Evolutionary conservation across 1,140 invertebrate genomes (phyloP).

Genomic region (Bombus sylvicola): DNA sequence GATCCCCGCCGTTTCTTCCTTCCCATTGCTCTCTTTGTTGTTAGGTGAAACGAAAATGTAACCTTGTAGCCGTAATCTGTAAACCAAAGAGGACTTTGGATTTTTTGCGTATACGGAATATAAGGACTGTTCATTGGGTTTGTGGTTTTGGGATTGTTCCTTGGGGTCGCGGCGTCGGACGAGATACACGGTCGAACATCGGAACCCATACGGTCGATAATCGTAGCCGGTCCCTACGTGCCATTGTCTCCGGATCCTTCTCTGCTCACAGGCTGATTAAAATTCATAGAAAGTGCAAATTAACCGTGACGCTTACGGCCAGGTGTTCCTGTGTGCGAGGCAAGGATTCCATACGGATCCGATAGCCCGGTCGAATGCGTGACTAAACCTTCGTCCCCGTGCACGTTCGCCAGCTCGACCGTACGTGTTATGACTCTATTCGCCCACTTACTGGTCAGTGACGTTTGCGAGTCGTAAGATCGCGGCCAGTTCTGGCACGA

Average conservation of each 20-base stretch:
- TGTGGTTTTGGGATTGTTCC: neutral
- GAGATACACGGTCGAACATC: slow-evolving; percentile 18
- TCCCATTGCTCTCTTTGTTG: neutral
- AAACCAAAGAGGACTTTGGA: slow-evolving; percentile 8
- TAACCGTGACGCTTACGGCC: slow-evolving; percentile 71
- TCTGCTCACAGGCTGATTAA: slow-evolving; percentile 69
- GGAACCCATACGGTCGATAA: slow-evolving; percentile 11
- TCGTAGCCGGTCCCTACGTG: slow-evolving; percentile 44
- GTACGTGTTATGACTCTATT: slow-evolving; percentile 44
- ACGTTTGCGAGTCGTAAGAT: slow-evolving; percentile 37
- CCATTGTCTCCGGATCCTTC: slow-evolving; percentile 60
- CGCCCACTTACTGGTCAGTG: slow-evolving; percentile 56
- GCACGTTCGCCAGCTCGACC: slow-evolving; percentile 24
- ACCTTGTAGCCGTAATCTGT: neutral
- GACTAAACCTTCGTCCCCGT: slow-evolving; percentile 53
- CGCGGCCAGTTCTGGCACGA: slow-evolving; percentile 35
- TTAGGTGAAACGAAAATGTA: neutral
- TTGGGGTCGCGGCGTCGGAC: neutral
- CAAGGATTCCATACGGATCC: slow-evolving; percentile 59
- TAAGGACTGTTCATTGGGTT: neutral
- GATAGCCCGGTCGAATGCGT: slow-evolving; percentile 63
- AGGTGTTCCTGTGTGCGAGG: slow-evolving; percentile 66
- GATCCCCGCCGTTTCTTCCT: neutral
- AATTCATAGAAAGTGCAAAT: slow-evolving; percentile 78
- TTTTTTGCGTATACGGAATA: neutral